Conservation (phyloP, 2,113 vertebrate species). For the Leptodactylus fuscus region DNA sequence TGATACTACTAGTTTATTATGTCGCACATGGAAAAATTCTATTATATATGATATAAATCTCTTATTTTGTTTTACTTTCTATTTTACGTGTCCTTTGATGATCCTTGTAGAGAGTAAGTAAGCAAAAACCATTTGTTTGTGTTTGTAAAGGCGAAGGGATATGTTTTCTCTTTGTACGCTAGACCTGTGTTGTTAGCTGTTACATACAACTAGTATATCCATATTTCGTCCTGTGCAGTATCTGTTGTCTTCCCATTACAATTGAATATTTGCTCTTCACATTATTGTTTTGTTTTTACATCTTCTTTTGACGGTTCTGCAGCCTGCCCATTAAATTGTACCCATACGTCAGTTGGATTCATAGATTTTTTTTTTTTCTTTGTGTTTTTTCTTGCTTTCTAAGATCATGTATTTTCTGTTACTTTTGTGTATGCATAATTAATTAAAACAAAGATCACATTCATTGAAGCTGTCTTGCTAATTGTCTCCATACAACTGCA, state of each 20-base stretch:
- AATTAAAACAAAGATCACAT: no score
- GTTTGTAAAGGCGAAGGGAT: neutral
- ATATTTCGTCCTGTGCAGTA: neutral
- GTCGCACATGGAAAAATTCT: neutral
- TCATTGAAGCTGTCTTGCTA: no score
- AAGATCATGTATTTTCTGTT: no score
- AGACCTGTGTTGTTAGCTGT: neutral
- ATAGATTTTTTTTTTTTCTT: no score
- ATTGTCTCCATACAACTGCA: no score
- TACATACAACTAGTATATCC: neutral
- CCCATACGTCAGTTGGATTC: no score
- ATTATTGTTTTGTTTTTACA: neutral
- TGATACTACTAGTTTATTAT: neutral
- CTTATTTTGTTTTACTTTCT: constrained; percentile 61
- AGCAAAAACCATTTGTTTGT: constrained; percentile 47
- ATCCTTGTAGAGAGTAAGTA: constrained; percentile 81
- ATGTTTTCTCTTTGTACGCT: neutral
- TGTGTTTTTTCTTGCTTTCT: no score
- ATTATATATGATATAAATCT: neutral
- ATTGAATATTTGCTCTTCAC: neutral
- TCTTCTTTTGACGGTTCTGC: neutral
- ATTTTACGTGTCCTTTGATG: constrained; percentile 74
- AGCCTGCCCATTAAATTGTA: neutral
- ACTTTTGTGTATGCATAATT: no score
- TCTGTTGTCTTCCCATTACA: neutral